Evolutionary conservation across 2,113 vertebrate species (phyloP).

Genomic region (Serinus canaria): DNA sequence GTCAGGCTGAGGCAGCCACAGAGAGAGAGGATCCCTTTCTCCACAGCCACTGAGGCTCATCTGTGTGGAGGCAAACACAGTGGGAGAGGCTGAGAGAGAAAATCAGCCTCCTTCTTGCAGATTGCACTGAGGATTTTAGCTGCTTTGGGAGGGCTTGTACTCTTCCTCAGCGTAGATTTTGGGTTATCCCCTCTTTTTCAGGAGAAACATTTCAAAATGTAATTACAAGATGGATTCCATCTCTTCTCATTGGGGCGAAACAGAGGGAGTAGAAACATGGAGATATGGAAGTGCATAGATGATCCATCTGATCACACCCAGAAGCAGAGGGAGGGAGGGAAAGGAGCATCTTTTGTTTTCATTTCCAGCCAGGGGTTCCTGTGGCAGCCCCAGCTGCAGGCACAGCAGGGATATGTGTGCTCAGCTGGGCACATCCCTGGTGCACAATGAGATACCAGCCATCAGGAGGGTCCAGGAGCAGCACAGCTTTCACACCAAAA

Average conservation of each 20-base stretch:
- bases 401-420: too few species aligned
- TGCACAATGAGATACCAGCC: fast-evolving
- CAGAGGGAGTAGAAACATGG: fast-evolving
- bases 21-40: not conserved
- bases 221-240: not conserved
- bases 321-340: not conserved
- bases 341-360: not conserved
- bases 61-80: not conserved
- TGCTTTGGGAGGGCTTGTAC: not conserved
- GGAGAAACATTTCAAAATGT: not conserved
- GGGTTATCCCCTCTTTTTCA: not conserved
- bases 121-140: not conserved
- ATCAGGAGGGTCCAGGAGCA: not conserved
- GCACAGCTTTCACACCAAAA: not conserved
- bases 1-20: fast-evolving
- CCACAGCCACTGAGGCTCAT: not conserved
- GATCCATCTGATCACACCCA: not conserved
- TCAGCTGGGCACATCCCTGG: fast-evolving
- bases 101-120: not conserved
- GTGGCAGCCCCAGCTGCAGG: not conserved
- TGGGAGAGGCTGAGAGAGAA: not conserved
- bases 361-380: not conserved
- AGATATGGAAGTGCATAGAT: not conserved
- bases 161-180: not conserved
- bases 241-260: not conserved